phyloP scores from a whole-genome alignment of 2,113 vertebrate species.

The Strix uralensis region DNA sequence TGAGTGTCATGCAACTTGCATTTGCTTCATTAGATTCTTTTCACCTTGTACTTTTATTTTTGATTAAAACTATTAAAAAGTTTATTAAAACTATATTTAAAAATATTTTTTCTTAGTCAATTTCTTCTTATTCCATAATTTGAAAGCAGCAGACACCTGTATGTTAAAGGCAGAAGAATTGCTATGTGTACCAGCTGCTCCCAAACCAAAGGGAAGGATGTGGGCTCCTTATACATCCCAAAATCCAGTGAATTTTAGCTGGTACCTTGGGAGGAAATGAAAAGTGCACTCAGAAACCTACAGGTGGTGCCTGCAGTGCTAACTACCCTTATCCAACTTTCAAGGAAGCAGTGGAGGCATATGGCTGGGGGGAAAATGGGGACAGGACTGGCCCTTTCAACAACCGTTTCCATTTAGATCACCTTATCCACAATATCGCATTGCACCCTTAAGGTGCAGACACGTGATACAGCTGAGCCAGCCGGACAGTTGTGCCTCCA shows the following conservation, averaged over 20 bases:
- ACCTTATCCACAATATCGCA: rapidly evolving
- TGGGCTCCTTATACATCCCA: background rate
- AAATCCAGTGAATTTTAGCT: background rate
- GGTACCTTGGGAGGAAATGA: background rate
- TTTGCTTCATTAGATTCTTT: background rate
- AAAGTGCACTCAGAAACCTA: background rate
- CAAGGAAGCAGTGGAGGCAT: background rate
- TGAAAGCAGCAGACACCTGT: background rate
- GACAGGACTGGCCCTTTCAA: background rate
- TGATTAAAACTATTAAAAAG: background rate
- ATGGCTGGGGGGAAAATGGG: background rate
- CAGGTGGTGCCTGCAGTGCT: background rate
- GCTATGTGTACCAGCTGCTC: background rate
- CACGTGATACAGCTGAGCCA: background rate
- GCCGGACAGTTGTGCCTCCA: background rate
- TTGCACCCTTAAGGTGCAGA: background rate
- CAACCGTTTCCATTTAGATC: background rate
- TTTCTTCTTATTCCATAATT: background rate
- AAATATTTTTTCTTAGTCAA: background rate
- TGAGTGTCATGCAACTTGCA: background rate
- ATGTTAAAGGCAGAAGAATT: background rate
- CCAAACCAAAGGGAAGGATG: background rate
- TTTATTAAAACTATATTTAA: background rate
- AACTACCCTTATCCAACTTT: background rate
- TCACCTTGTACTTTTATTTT: background rate